Evolutionary conservation across 1,140 invertebrate species (phyloP), one percentile per base, ranked within the genome.

Genomic region (Spodoptera frugiperda): DNA sequence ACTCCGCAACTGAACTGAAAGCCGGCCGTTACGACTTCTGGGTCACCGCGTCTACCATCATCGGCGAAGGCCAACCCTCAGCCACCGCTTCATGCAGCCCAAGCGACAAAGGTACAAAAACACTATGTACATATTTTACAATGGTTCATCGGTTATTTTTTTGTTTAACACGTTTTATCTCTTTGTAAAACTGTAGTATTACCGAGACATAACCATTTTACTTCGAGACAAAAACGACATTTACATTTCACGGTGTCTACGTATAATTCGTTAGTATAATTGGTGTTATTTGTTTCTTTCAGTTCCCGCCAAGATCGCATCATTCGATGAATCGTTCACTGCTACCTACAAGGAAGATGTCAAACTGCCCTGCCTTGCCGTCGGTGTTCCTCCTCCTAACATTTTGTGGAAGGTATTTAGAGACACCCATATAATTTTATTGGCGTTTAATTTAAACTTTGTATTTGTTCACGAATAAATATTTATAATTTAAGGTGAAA

Each of bases 301-400:
- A 98, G 98, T 98, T 78, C 98, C 98, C 57, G 98, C 98, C 6
- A 98, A 98, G 91, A 98, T 98, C 82, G 98, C 98, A 53, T 98
- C 98, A 0, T 98, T 98, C 90, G 98, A 98, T 89, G 97, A 98
- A 88, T 97, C 97, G 30, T 98, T 98, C 90, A 97, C 97, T 10
- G 97, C 97, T 0, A 98, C 97, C 0, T 98, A 98, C 92, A 98
- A 98, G 89, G 97, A 98, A 94, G 97, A 98, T 86, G 97, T 98
- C 0, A 98, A 98, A 85, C 94, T 99, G 77, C 98, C 98, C 0
- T 99, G 98, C 86, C 94, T 98, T 19, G 97, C 98, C 54, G 98
- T 99, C 12, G 98, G 98, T 19, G 96, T 98, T 49, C 98, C 98
- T 4, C 95, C 96, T 63, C 98, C 98, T 5, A 97, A 97, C 84